A percentile compares a stretch with the other conserved stretches of the same genome.
phyloP scores from a whole-genome alignment of 1,140 invertebrate species.

The Arctopsyche grandis region DNA sequence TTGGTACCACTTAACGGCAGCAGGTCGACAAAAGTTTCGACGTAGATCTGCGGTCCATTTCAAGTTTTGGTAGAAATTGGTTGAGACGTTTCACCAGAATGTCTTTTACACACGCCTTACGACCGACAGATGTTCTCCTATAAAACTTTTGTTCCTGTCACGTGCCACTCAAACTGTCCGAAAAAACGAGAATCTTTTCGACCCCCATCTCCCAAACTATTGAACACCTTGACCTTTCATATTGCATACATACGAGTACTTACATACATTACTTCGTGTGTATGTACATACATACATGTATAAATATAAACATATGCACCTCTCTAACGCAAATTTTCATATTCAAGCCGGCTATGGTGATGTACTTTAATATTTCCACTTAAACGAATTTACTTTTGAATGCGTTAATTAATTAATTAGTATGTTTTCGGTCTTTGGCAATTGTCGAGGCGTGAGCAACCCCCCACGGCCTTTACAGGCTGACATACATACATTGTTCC shows the following conservation, averaged over 20 bases:
- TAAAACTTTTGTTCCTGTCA: slow-evolving; percentile 7
- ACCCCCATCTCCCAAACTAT: neutral
- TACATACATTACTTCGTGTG: neutral
- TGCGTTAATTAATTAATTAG: no score
- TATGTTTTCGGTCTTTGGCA: no score
- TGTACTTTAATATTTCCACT: no score
- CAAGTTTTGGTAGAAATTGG: neutral
- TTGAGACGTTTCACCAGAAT: neutral
- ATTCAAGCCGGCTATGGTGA: no score
- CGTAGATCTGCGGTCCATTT: neutral
- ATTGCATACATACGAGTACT: neutral
- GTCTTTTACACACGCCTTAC: neutral
- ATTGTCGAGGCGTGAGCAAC: no score
- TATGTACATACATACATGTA: neutral
- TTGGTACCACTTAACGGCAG: neutral
- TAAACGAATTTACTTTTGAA: no score
- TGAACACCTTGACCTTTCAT: no score
- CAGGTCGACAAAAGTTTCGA: neutral
- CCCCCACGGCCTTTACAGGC: no score
- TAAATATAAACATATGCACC: no score
- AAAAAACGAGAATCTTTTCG: neutral
- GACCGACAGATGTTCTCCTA: neutral
- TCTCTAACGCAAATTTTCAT: no score
- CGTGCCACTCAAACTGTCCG: neutral
- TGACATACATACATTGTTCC: no score